Base-by-base conservation (phyloP, 2,113 vertebrate genomes). In the Lepus americanus region DNA sequence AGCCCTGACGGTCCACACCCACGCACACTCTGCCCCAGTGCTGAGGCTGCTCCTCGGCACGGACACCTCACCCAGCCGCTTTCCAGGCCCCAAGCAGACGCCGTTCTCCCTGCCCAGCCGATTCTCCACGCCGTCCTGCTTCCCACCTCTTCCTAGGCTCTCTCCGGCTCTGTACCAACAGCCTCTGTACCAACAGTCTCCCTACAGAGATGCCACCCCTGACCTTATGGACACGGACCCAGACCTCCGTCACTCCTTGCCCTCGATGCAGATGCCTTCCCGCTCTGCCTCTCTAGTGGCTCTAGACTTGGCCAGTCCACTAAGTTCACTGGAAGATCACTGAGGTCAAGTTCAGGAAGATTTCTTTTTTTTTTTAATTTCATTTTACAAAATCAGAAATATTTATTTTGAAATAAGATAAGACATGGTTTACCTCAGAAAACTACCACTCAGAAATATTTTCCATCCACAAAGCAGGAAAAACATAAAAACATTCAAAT, bases 371-470 rank as follows among this genome's bases (percentile, higher is more conserved):
- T 97, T 97, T 96, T 96, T 97, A 97, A 97, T 96, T 97, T 96
- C 92, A 97, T 97, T 95, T 97, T 97, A 97, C 95, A 97, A 97
- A 97, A 97, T 96, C 94, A 97, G 97, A 92, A 97, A 97, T 97
- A 97, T 86, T 97, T 97, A 96, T 96, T 97, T 97, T 96, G 95
- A 96, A 97, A 97, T 36, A 97, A 97, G 94, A 97, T 93, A 97
- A 94, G 97, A 97, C 97, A 97, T 97, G 96, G 82, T 97, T 96
- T 97, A 96, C 95, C 97, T 96, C 85, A 95, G 95, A 96, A 97
- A 97, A 97, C 97, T 97, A 97, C 97, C 81, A 95, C 96, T 97
- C 97, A 97, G 96, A 95, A 96, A 83, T 94, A 95, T 88, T 96
- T 97, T 94, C 77, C 94, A 97, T 90, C 90, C 96, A 96, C 77